Evolutionary conservation across 2,113 vertebrate species (phyloP).

Genomic region (Trichomycterus rosablanca): DNA sequence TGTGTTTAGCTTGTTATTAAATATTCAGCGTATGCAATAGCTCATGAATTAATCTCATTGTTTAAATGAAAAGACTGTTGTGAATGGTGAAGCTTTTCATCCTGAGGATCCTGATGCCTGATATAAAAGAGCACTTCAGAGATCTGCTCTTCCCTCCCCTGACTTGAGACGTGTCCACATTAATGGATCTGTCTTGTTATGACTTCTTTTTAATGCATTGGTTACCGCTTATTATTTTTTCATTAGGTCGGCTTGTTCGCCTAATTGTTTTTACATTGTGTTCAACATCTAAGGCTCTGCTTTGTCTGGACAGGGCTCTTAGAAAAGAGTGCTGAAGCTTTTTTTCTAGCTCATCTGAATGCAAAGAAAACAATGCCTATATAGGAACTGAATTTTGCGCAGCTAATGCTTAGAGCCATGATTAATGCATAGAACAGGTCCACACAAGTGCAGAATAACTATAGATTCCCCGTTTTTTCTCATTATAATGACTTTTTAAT

Average conservation of each 20-base stretch:
- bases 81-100: constrained; percentile 57
- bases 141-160: constrained; percentile 33
- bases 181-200: constrained; percentile 70
- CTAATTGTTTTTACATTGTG: constrained; percentile 69
- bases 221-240: constrained; percentile 57
- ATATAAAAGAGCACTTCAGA: constrained; percentile 63
- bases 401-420: no score
- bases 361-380: neutral
- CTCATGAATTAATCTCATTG: constrained; percentile 54
- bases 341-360: constrained; percentile 2
- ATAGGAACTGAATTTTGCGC: constrained; percentile 18
- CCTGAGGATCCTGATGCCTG: constrained; percentile 54
- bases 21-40: constrained; percentile 20
- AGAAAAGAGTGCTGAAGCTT: constrained; percentile 8
- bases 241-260: constrained; percentile 64
- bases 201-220: constrained; percentile 66
- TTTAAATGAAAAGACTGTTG: constrained; percentile 60
- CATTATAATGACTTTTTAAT: no score
- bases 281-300: constrained; percentile 59
- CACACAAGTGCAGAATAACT: no score
- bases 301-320: constrained; percentile 19
- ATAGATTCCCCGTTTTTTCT: no score
- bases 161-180: constrained; percentile 64
- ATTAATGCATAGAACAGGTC: no score
- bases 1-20: constrained; percentile 39